phyloP scores from a whole-genome alignment of 2,888 invertebrate species.

The Apodemia mormo region DNA sequence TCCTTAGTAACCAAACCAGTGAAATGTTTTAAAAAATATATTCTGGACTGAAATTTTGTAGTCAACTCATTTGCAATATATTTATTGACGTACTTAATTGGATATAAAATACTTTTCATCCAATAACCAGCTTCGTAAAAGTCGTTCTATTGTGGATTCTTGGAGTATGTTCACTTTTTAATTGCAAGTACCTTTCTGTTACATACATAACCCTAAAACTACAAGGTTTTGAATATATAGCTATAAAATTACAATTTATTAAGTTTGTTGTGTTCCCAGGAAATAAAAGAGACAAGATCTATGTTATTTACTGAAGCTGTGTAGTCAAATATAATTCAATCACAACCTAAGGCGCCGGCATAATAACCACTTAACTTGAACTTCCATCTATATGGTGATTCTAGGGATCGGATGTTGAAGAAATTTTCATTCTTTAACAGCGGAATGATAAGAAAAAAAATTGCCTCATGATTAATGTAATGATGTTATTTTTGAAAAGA shows the following conservation, averaged over 20 bases:
- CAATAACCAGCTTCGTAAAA: too few relatives aligned
- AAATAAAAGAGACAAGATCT: slow-evolving; percentile 1
- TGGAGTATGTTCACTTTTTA: too few relatives aligned
- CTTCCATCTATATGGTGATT: neutral
- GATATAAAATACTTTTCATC: too few relatives aligned
- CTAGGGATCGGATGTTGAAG: neutral
- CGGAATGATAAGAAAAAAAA: neutral
- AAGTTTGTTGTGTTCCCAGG: slow-evolving; percentile 3
- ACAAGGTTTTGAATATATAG: neutral
- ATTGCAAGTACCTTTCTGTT: too few relatives aligned
- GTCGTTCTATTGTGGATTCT: too few relatives aligned
- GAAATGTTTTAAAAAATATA: too few relatives aligned
- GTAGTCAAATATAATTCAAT: slow-evolving; percentile 1
- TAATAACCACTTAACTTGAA: slow-evolving; percentile 1
- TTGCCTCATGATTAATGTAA: neutral
- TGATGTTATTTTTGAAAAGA: neutral
- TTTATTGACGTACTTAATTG: too few relatives aligned
- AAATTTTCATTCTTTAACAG: slow-evolving; percentile 3
- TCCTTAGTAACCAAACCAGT: too few relatives aligned
- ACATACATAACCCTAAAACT: neutral
- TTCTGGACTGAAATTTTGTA: too few relatives aligned
- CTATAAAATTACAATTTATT: neutral
- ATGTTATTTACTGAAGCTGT: neutral
- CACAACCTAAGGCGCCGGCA: neutral
- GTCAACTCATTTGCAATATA: too few relatives aligned